Percentiles rank a stretch among this genome's conserved stretches.
phyloP scores from a whole-genome alignment of 2,797 vertebrate species.

The Gila robusta region DNA sequence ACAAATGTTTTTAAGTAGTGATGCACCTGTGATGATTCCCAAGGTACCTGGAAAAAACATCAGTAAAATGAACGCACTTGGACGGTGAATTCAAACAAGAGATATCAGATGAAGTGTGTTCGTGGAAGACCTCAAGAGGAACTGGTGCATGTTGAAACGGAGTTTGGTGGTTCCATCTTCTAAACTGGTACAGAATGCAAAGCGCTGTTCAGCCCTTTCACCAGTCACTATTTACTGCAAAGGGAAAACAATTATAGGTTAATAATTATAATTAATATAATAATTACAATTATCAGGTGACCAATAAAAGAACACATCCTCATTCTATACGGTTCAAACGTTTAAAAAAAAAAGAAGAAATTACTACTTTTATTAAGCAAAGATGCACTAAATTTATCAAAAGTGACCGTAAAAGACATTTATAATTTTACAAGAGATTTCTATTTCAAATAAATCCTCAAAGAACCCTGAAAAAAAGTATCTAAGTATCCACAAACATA shows the following conservation, averaged over 20 bases:
- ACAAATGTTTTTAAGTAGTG: background rate
- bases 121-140: background rate
- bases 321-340: background rate
- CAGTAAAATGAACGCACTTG: background rate
- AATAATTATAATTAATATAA: background rate
- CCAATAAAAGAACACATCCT: background rate
- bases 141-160: background rate
- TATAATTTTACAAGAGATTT: background rate
- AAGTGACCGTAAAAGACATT: background rate
- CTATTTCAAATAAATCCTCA: background rate
- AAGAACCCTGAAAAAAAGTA: background rate
- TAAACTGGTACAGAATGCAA: background rate
- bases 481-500: background rate
- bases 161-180: constrained; percentile 2
- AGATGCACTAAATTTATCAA: background rate
- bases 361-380: background rate
- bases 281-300: background rate
- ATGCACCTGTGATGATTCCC: constrained; percentile 14
- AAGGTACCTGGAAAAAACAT: constrained; percentile 1
- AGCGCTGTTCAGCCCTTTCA: background rate
- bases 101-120: background rate
- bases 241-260: background rate
- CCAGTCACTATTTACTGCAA: constrained; percentile 4
- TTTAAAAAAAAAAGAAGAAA: too few species aligned
- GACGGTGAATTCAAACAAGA: background rate